Evolutionary conservation across 2,797 vertebrate species (phyloP), one percentile per base, ranked within the genome.

Genomic region (Pseudochirops corinnae): DNA sequence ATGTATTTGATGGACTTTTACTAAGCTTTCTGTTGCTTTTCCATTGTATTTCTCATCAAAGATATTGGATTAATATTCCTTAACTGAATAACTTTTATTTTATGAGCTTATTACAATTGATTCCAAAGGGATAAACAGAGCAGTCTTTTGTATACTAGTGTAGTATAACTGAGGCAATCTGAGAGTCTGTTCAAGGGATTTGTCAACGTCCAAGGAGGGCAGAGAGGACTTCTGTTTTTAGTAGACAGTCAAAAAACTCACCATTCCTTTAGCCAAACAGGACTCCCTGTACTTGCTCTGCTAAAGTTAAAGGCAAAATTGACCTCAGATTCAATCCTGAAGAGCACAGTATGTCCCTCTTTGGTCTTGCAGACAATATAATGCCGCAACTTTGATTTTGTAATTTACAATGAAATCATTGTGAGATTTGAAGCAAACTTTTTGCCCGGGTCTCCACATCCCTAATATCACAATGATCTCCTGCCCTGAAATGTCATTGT

Each of bases 11-110:
- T 87, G 13, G 53, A 74, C 55, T 56, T 29, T 91, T 52, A 31
- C 92, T 9, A 28, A 96, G 93, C 24, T 95, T 94, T 95, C 90
- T 95, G 56, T 95, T 96, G 67, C 91, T 96, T 94, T 90, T 7
- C 93, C 74, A 96, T 96, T 93, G 90, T 0, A 33, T 96, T 46
- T 87, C 60, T 93, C 58, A 91, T 91, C 94, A 93, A 91, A 82
- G 46, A 94, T 91, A 96, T 33, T 94, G 50, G 92, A 56, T 91
- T 97, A 96, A 95, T 90, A 97, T n/a, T 87, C 12, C 58, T 93
- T 92, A 96, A 96, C 82, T 0, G 74, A 74, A 94, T 26, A 93
- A 97, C 96, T 97, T 97, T 74, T 82, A 92, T 82, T 96, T 93
- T 96, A 92, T 93, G 92, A 94, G 94, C 93, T 96, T 91, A 90